Percentiles rank a stretch among this genome's conserved stretches.
These are phyloP conservation scores for Rhamphomyia laevipes DNA, from an alignment of 2,888 invertebrate genomes.

Conservation along the genomic window DNA sequence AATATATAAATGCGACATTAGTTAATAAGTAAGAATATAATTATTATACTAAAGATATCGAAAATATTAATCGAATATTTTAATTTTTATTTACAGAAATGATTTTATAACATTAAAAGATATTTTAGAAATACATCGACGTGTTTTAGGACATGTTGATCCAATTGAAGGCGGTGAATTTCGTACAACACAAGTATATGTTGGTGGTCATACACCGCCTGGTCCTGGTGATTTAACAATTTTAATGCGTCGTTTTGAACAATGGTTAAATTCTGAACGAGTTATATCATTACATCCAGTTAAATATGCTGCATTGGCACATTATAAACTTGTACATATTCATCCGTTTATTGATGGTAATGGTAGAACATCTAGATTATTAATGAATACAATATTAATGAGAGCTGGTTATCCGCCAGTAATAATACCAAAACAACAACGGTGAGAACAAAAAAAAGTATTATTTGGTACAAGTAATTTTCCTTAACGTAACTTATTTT, in stretches of 20 bases:
- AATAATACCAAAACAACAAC: conserved; percentile 79
- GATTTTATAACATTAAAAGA: conserved; percentile 72
- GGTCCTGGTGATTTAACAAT: conserved; percentile 67
- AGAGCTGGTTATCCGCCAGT: conserved; percentile 93
- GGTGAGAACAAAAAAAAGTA: too few relatives aligned
- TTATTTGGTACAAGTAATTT: too few relatives aligned
- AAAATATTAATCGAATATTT: neutral
- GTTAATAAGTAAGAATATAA: conserved; percentile 44
- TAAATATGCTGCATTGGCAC: conserved; percentile 86
- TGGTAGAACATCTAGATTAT: conserved; percentile 83
- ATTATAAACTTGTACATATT: conserved; percentile 95
- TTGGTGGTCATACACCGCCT: conserved; percentile 91
- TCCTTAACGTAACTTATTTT: too few relatives aligned
- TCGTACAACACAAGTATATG: conserved; percentile 82
- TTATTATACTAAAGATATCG: neutral
- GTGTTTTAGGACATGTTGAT: conserved; percentile 91
- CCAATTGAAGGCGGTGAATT: conserved; percentile 84
- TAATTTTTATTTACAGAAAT: conserved; percentile 39
- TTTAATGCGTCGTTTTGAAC: conserved; percentile 79
- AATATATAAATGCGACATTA: conserved; percentile 75
- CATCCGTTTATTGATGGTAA: conserved; percentile 97
- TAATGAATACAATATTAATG: conserved; percentile 95
- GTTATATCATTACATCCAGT: conserved; percentile 80
- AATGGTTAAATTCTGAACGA: conserved; percentile 86
- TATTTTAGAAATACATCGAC: conserved; percentile 80